Evolutionary conservation across 2,113 vertebrate genomes (phyloP), one percentile per base, ranked within the genome.

Genomic region (Willisornis vidua): DNA sequence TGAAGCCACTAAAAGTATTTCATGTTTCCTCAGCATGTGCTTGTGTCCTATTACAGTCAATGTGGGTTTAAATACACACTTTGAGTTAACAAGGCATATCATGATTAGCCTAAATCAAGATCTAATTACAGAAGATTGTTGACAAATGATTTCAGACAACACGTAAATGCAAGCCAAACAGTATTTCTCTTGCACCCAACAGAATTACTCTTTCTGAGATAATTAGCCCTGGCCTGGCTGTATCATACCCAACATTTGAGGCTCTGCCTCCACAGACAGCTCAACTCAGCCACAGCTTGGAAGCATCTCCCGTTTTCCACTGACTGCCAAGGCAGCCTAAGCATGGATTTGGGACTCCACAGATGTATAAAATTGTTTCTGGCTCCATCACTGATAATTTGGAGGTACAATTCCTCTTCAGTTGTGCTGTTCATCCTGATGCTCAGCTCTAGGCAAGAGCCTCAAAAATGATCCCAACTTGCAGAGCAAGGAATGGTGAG

Each of bases 31-130:
- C 68, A 74, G 52, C 62, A 28, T 5, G 3, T 6, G 4, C 10
- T 81, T 72, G 23, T 71, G 65, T 91, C 61, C 68, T 48, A 19
- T 78, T 91, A 28, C 0, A 0, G 59, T 85, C 90, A 88, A 52
- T 22, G 6, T 43, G 52, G 35, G 41, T 68, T 89, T 87, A 89
- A 96, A 93, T 52, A 39, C 35, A 83, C 19, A 10, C 14, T 93
- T 77, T 13, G 78, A 79, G 45, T 77, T 93, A 95, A 94, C 90
- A 88, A 95, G 86, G 79, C 86, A 85, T 71, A 62, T 59, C 63
- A 83, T 46, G 76, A 91, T 96, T 89, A 94, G 79, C 71, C 66
- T 94, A 90, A 95, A 95, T 94, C 85, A 90, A 91, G 68, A 95
- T 67, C 87, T 91, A 93, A 86, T 96, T 93, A 90, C 28, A 45